A percentile compares a stretch with the other conserved stretches of the same genome.
Evolutionary conservation across 2,797 vertebrate genomes (phyloP).

Genomic region (Loriculus beryllinus): DNA sequence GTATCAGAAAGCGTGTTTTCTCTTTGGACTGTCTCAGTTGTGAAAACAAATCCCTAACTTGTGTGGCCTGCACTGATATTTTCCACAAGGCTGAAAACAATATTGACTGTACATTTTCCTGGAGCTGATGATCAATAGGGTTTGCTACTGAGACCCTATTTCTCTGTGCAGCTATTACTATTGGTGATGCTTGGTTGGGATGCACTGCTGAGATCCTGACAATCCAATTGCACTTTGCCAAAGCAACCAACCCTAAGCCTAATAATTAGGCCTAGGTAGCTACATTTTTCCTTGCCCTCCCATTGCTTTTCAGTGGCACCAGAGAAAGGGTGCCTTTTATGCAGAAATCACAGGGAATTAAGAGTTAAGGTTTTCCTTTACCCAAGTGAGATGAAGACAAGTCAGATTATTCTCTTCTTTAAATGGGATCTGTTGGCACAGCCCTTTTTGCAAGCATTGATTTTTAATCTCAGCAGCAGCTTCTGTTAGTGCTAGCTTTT

Average conservation of each 20-base stretch:
- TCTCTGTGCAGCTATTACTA: neutral
- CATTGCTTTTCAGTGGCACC: neutral
- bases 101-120: neutral
- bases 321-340: neutral
- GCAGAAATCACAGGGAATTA: neutral
- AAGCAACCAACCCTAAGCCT: neutral
- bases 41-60: neutral
- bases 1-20: neutral
- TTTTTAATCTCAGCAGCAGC: neutral
- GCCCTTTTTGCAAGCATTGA: neutral
- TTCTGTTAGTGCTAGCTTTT: neutral
- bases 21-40: neutral
- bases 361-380: neutral
- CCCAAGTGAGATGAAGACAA: neutral
- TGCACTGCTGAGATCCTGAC: neutral
- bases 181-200: neutral
- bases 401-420: neutral
- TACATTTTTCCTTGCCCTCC: neutral
- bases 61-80: neutral
- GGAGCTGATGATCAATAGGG: neutral
- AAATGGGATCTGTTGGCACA: neutral
- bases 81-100: neutral
- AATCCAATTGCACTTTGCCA: neutral
- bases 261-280: neutral
- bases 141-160: neutral